These are phyloP conservation scores for Gila orcuttii DNA, from an alignment of 2,113 vertebrate genomes.

Conservation along the genomic window DNA sequence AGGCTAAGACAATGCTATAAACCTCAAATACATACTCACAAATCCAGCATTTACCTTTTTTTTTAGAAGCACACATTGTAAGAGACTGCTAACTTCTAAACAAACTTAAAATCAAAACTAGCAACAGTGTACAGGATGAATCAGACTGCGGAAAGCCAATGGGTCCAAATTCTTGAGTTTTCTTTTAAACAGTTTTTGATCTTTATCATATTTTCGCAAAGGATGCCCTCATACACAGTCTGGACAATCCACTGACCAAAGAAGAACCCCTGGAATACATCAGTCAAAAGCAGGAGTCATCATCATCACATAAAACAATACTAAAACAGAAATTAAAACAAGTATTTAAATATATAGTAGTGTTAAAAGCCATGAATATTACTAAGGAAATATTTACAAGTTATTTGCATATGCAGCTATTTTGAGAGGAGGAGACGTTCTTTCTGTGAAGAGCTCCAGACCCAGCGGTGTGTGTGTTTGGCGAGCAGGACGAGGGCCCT, in stretches of 20 bases:
- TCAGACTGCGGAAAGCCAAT: not conserved
- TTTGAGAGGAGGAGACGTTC: not conserved
- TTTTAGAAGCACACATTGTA: not conserved
- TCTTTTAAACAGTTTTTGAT: not conserved
- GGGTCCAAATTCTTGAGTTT: not conserved
- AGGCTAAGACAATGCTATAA: not conserved
- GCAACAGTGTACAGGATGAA: not conserved
- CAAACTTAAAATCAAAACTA: not conserved
- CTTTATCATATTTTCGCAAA: not conserved
- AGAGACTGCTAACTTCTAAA: not conserved
- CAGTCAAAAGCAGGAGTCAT: not conserved
- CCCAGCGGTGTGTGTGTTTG: not conserved
- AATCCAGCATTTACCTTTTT: not conserved
- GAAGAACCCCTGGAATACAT: not conserved
- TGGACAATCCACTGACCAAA: not conserved
- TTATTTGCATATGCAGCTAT: conserved; percentile 5
- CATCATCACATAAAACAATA: not conserved
- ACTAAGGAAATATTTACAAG: not conserved
- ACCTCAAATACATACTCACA: not conserved
- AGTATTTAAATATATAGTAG: not conserved
- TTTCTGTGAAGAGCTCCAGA: conserved; percentile 28
- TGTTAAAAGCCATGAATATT: not conserved
- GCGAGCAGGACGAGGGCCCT: too few relatives aligned
- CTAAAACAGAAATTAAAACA: not conserved
- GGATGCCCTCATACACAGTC: not conserved